These are phyloP conservation scores for Egretta garzetta DNA, from an alignment of 2,113 vertebrate genomes.

Conservation along the genomic window DNA sequence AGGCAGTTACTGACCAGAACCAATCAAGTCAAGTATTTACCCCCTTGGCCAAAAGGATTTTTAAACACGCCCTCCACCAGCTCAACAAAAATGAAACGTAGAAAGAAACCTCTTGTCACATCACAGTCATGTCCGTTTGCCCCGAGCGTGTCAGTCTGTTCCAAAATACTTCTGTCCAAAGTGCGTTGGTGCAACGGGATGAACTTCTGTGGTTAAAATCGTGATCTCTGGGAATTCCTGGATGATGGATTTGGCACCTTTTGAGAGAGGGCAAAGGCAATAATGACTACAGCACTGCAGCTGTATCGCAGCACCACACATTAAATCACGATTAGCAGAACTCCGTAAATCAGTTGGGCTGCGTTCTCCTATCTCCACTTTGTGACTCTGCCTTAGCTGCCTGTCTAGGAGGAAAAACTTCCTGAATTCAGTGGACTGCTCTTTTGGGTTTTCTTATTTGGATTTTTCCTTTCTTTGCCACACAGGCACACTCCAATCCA, in stretches of 20 bases:
- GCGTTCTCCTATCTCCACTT: background rate
- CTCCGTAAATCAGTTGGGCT: background rate
- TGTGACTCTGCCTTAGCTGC: background rate
- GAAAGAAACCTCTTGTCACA: conserved; percentile 31
- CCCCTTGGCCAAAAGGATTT: conserved; percentile 33
- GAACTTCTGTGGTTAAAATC: conserved; percentile 95
- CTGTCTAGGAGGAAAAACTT: background rate
- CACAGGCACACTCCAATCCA: accelerated
- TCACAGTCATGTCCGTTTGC: conserved; percentile 19
- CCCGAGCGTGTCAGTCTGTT: conserved; percentile 82
- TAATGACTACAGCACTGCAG: background rate
- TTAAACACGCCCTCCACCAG: conserved; percentile 4
- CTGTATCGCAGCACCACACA: background rate
- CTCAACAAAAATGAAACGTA: conserved; percentile 51
- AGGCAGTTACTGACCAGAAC: conserved; percentile 40
- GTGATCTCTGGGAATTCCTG: conserved; percentile 98
- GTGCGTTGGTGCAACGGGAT: conserved; percentile 93
- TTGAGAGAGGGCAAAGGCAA: conserved; percentile 39
- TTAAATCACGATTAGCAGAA: accelerated
- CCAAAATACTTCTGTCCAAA: conserved; percentile 98
- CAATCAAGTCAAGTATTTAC: conserved; percentile 7
- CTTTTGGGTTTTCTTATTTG: background rate
- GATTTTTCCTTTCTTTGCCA: background rate
- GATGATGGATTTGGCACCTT: conserved; percentile 95
- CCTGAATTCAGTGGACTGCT: background rate